Evolutionary conservation across 2,113 vertebrate genomes (phyloP).

Genomic region (Barnardius zonarius): DNA sequence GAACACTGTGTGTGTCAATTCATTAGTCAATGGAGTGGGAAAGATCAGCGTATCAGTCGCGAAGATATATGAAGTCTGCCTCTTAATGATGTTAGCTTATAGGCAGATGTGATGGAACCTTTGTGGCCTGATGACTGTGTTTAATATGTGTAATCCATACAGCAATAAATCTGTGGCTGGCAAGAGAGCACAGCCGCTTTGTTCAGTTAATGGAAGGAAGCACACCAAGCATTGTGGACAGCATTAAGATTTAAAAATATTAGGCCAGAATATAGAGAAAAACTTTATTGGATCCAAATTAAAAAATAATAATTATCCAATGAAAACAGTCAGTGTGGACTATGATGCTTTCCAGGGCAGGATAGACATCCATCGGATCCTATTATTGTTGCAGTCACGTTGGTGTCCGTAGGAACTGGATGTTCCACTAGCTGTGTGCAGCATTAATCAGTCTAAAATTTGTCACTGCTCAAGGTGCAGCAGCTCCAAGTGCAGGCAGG

Average conservation of each 20-base stretch:
- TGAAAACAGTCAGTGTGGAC: not conserved
- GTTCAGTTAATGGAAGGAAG: not conserved
- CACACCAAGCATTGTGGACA: not conserved
- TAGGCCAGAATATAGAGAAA: not conserved
- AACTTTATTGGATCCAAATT: not conserved
- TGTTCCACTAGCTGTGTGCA: not conserved
- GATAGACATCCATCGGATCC: not conserved
- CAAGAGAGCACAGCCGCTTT: conserved; percentile 17
- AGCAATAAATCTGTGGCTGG: conserved; percentile 54
- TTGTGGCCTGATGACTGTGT: conserved; percentile 45
- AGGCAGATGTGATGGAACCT: conserved; percentile 52
- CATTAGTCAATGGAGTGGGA: conserved; percentile 58
- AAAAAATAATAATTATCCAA: conserved; percentile 13
- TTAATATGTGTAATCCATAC: conserved; percentile 61
- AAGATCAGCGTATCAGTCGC: conserved; percentile 37
- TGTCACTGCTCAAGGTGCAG: not conserved
- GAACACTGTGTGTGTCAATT: conserved; percentile 27
- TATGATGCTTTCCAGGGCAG: not conserved
- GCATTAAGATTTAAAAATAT: conserved; percentile 3
- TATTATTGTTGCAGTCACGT: not conserved
- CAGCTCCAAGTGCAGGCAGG: not conserved
- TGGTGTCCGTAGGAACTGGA: not conserved
- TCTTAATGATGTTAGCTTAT: conserved; percentile 63
- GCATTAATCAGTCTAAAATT: conserved; percentile 35
- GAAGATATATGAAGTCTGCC: conserved; percentile 59